A percentile compares a stretch with the other conserved stretches of the same genome.
These are phyloP conservation scores for Mamestra configurata DNA, from an alignment of 1,140 invertebrate species.

Conservation along the genomic window DNA sequence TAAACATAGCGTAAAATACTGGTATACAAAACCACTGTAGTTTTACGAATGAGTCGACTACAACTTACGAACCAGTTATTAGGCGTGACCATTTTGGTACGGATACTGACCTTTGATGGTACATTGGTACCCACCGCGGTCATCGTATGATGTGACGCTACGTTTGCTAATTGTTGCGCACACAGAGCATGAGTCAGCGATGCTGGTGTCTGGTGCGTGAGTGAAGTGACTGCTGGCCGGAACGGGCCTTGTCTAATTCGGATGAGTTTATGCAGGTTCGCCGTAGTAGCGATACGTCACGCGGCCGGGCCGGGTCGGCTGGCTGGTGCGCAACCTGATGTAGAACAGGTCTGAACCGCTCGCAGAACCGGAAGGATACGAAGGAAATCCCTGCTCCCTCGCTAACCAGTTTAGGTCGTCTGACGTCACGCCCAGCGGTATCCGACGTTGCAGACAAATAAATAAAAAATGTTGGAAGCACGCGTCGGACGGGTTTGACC, in stretches of 20 bases:
- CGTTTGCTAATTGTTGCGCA: slow-evolving; percentile 84
- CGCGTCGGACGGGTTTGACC: slow-evolving; percentile 87
- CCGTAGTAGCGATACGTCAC: slow-evolving; percentile 74
- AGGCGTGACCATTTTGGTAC: slow-evolving; percentile 87
- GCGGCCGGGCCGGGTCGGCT: slow-evolving; percentile 71
- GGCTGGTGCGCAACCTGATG: slow-evolving; percentile 79
- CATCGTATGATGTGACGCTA: slow-evolving; percentile 76
- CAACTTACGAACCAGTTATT: slow-evolving; percentile 87
- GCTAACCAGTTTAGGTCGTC: slow-evolving; percentile 87
- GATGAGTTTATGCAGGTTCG: slow-evolving; percentile 49
- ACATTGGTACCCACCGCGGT: slow-evolving; percentile 76
- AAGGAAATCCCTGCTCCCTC: slow-evolving; percentile 87
- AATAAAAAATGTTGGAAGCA: slow-evolving; percentile 88
- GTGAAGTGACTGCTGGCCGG: slow-evolving; percentile 65
- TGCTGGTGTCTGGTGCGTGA: slow-evolving; percentile 72
- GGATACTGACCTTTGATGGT: slow-evolving; percentile 87
- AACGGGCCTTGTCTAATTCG: slow-evolving; percentile 52
- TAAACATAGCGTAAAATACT: slow-evolving; percentile 83
- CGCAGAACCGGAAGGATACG: slow-evolving; percentile 87
- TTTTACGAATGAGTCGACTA: slow-evolving; percentile 84
- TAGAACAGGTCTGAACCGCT: slow-evolving; percentile 86
- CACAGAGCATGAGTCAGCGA: slow-evolving; percentile 79
- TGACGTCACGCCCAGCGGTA: slow-evolving; percentile 87
- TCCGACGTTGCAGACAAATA: slow-evolving; percentile 87
- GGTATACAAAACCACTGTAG: slow-evolving; percentile 81